Base-by-base conservation (phyloP, 35 echinoderm and acorn worm genomes). In the Amphiura filiformis region DNA sequence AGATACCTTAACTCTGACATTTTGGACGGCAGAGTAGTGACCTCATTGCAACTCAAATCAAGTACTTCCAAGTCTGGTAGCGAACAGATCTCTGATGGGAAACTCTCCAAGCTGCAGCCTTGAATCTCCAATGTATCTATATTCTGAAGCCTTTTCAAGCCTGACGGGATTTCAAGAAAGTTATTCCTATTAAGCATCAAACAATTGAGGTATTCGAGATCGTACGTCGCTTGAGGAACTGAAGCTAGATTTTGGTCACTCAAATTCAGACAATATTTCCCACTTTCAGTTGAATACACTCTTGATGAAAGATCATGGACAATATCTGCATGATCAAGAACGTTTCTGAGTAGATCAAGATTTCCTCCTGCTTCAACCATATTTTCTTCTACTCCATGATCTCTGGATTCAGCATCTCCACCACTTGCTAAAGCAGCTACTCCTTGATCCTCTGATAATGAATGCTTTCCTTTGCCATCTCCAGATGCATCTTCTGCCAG, bases 41-140 rank as follows among this genome's bases (percentile, higher is more conserved):
- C 86, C 42, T 98, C 93, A 90, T 98, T 98, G 23, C 89, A 86
- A 31, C 87, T 94, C 32, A 98, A 57, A 65, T 98, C 88, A 36
- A 98, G 47, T 17, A 84, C 57, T 39, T 87, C 86, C 30, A 98
- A 41, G 17, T 86, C 56, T 9, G 75, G 47, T 32, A 98, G 81
- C 34, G 31, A 30, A 38, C 78, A 89, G 34, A 98, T 89, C 76
- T 89, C 93, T 32, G 18, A 7, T 1, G 96, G 92, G 39, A 98
- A 90, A 38, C 78, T 61, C 52, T 32, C 65, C 31, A 98, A 44
- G 18, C 76, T 77, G 37, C 93, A 92, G 70, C 80, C 83, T 82
- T 88, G 86, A 65, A 98, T 38, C 31, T 88, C 57, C 34, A 98
- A 56, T 0, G 86, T 65, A 39, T 94, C 93, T 18, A 98, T 64